Evolutionary conservation across 2,797 vertebrate genomes (phyloP).

Genomic region (Spondyliosoma cantharus): DNA sequence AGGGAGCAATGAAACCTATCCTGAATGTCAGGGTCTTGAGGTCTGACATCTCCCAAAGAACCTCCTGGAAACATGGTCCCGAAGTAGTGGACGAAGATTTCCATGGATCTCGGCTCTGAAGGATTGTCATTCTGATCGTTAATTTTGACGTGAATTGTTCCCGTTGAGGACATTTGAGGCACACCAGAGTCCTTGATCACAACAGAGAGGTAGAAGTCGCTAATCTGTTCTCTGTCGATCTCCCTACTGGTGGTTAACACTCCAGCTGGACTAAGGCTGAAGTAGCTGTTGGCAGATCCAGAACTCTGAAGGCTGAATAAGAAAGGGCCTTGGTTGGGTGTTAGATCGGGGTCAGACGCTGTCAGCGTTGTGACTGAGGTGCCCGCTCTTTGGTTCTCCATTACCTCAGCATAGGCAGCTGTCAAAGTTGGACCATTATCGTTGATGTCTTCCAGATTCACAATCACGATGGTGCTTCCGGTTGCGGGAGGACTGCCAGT

Average conservation of each 20-base stretch:
- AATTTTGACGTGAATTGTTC: slow-evolving; percentile 91
- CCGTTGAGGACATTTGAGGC: slow-evolving; percentile 98
- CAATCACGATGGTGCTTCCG: slow-evolving; percentile 90
- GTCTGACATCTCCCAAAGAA: slow-evolving; percentile 91
- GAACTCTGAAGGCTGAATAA: slow-evolving; percentile 90
- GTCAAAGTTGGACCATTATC: slow-evolving; percentile 94
- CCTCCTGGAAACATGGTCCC: slow-evolving; percentile 95
- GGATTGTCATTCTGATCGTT: slow-evolving; percentile 98
- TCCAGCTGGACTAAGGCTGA: slow-evolving; percentile 90
- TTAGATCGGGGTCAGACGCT: slow-evolving; percentile 92
- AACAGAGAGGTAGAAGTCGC: slow-evolving; percentile 92
- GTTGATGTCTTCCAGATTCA: slow-evolving; percentile 96
- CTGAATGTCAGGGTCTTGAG: slow-evolving; percentile 93
- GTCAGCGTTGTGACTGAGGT: slow-evolving; percentile 89
- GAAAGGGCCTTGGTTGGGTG: slow-evolving; percentile 97
- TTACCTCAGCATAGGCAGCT: slow-evolving; percentile 88
- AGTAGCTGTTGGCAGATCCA: slow-evolving; percentile 91
- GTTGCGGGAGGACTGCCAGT: slow-evolving; percentile 92
- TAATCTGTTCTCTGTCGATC: slow-evolving; percentile 96
- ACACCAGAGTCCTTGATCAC: slow-evolving; percentile 94
- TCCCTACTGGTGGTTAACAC: slow-evolving; percentile 92
- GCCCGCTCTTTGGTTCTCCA: slow-evolving; percentile 93
- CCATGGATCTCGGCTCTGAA: slow-evolving; percentile 91
- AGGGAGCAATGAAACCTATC: slow-evolving; percentile 95
- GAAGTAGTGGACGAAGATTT: slow-evolving; percentile 96